Evolutionary conservation across 1,140 invertebrate species (phyloP).

Genomic region (Leptinotarsa defecta): DNA sequence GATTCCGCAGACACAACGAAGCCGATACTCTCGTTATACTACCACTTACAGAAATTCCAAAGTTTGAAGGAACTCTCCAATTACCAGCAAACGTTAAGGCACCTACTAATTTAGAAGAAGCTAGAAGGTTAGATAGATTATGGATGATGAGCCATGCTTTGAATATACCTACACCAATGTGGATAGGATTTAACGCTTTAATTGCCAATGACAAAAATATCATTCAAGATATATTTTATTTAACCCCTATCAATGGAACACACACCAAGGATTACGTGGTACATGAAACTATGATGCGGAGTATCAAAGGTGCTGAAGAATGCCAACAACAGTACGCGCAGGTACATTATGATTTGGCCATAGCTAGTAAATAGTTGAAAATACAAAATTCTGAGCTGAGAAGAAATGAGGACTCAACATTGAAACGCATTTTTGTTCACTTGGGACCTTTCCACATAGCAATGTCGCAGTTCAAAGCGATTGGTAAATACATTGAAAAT

Average conservation of each 20-base stretch:
- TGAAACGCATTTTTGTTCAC: slow-evolving; percentile 52
- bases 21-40: neutral
- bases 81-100: neutral
- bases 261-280: slow-evolving; percentile 34
- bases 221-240: slow-evolving; percentile 37
- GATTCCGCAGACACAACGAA: neutral
- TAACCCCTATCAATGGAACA: slow-evolving; percentile 42
- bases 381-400: slow-evolving; percentile 49
- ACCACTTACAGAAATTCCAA: slow-evolving; percentile 19
- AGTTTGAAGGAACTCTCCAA: slow-evolving; percentile 31
- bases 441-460: slow-evolving; percentile 53
- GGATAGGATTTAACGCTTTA: slow-evolving; percentile 32
- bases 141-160: slow-evolving; percentile 32
- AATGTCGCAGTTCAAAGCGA: slow-evolving; percentile 52
- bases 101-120: slow-evolving; percentile 16
- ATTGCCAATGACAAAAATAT: slow-evolving; percentile 18
- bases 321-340: slow-evolving; percentile 18
- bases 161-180: slow-evolving; percentile 29
- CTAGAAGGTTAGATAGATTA: slow-evolving; percentile 2
- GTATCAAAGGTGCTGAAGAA: slow-evolving; percentile 32
- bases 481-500: slow-evolving; percentile 51
- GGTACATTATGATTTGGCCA: slow-evolving; percentile 54
- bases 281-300: slow-evolving; percentile 35
- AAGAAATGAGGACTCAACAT: slow-evolving; percentile 28
- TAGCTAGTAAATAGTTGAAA: slow-evolving; percentile 52